Evolutionary conservation across 2,797 vertebrate genomes (phyloP).

Genomic region (Crax fasciolata): DNA sequence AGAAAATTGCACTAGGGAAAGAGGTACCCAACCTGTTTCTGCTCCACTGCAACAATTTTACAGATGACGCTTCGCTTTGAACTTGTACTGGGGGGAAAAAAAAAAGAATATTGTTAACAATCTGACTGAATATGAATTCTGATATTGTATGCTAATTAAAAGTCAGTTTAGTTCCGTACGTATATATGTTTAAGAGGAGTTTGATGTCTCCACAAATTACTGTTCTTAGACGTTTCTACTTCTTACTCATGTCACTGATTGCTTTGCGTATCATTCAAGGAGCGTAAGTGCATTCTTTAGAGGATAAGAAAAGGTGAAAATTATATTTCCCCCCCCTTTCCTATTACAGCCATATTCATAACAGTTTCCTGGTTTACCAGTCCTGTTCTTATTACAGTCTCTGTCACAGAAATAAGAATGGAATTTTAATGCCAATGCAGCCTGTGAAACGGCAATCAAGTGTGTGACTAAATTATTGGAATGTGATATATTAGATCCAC

Average conservation of each 20-base stretch:
- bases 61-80: conserved; percentile 45
- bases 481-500: neutral
- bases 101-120: neutral
- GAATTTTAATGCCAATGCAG: neutral
- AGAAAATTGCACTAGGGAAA: conserved; percentile 72
- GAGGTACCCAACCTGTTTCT: conserved; percentile 52
- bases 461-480: neutral
- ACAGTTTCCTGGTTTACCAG: conserved; percentile 18
- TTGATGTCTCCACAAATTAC: conserved; percentile 7
- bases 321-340: neutral
- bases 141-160: conserved; percentile 19
- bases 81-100: conserved; percentile 24
- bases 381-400: neutral
- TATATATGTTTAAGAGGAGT: neutral
- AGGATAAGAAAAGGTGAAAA: conserved; percentile 45
- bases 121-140: conserved; percentile 16
- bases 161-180: neutral
- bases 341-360: conserved; percentile 20
- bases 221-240: neutral
- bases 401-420: conserved; percentile 25
- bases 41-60: conserved; percentile 56
- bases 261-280: neutral
- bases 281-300: neutral
- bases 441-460: neutral
- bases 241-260: conserved; percentile 12